Base-by-base conservation (phyloP, 1,140 invertebrate genomes). In the Mycetomoellerius zeteki region DNA sequence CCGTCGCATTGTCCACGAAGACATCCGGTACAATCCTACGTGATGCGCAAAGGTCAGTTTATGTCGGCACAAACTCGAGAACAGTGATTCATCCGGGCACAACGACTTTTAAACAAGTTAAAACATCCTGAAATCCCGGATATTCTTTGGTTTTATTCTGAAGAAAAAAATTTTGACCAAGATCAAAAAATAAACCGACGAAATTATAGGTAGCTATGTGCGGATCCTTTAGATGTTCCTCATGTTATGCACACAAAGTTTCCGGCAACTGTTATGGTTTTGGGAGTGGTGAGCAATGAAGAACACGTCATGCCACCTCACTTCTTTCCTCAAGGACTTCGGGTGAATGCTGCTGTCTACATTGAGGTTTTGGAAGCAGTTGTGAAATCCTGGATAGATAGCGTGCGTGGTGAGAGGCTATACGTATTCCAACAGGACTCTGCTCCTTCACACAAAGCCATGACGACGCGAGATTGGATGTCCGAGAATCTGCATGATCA, bases 181-280 rank as follows among this genome's bases (percentile, higher is more conserved):
- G 21, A 60, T 12, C 19, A 10, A 60, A 60, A 60, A 24, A 10
- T 24, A 1, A 21, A 60, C 21, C 58, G 10, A 21, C n/a, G n/a
- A 60, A 60, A 60, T 24, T 24, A 60, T 24, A 60, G 58, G 58
- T 60, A 8, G 58, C 10, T 60, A 10, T 24, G 58, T 14, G n/a
- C n/a, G 2, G 21, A 60, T 24, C 6, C 58, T 64, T 33, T 14
- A 30, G 30, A 64, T 19, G 24, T 64, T 30, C 62, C 27, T 14
- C 24, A 5, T 30, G 62, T 64, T 33, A 64, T 64, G 62, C 62
- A 64, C 27, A 64, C 30, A 33, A 64, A 64, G 62, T 64, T 37
- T 33, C 24, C 62, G 8, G 62, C 62, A 33, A 33, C 62, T 30
- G 62, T 64, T 14, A 64, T 64, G 30, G 62, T 64, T 64, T 64